phyloP scores from a whole-genome alignment of 2,113 vertebrate genomes.

The Ancistrus triradiatus region DNA sequence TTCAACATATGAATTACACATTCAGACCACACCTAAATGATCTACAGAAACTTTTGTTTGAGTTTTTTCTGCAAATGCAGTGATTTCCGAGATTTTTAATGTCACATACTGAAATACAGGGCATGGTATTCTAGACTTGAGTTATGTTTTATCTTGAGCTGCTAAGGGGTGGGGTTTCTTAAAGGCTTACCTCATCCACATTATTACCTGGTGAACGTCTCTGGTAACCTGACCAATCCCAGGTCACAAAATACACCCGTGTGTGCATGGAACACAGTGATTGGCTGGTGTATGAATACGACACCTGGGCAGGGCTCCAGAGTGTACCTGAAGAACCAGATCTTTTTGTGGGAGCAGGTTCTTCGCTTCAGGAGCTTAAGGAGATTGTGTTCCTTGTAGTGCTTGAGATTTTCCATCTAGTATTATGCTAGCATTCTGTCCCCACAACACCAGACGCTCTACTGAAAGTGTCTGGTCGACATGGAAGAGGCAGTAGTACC shows the following conservation, averaged over 20 bases:
- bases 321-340: conserved; percentile 81
- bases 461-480: conserved; percentile 13
- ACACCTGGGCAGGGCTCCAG: conserved; percentile 78
- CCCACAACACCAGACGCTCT: conserved; percentile 1
- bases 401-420: conserved; percentile 28
- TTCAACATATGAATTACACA: neutral
- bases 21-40: too few relatives aligned
- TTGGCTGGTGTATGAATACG: conserved; percentile 68
- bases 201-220: conserved; percentile 39
- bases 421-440: conserved; percentile 23
- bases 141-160: conserved; percentile 33
- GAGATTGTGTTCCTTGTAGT: conserved; percentile 56
- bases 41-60: too few relatives aligned
- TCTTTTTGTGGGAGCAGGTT: conserved; percentile 64
- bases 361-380: conserved; percentile 70
- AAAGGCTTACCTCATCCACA: conserved; percentile 47
- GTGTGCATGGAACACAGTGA: conserved; percentile 55
- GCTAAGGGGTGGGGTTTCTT: conserved; percentile 42
- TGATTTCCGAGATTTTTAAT: neutral
- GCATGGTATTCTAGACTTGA: neutral
- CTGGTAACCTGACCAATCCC: conserved; percentile 66
- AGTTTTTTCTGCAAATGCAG: too few relatives aligned
- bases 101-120: neutral
- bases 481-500: conserved; percentile 21
- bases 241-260: conserved; percentile 78